Conservation (phyloP, 2,888 invertebrate species). For the Prosopocoilus inquinatus region DNA sequence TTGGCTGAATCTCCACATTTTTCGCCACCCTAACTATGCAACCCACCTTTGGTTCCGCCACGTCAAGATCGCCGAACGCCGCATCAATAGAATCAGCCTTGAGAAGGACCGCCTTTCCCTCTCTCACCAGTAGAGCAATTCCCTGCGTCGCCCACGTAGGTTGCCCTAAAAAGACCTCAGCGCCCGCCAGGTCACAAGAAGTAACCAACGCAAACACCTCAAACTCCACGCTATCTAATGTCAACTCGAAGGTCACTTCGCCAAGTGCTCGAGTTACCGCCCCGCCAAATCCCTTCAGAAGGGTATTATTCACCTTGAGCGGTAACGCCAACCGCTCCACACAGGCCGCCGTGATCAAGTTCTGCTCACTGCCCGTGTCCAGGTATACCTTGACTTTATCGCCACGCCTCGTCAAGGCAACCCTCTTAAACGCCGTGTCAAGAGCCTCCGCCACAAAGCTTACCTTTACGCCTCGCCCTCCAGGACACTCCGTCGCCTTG, state of each 20-base stretch:
- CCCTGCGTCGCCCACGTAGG: conserved; percentile 4
- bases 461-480: neutral
- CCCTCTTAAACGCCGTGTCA: conserved; percentile 1
- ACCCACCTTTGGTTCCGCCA: conserved; percentile 1
- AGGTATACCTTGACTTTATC: conserved; percentile 5
- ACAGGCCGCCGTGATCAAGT: conserved; percentile 6
- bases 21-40: neutral
- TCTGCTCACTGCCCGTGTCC: conserved; percentile 10
- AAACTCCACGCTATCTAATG: conserved; percentile 1
- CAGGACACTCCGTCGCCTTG: neutral
- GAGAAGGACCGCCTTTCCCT: conserved; percentile 15
- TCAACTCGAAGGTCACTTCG: neutral
- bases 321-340: conserved; percentile 4
- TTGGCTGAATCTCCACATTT: neutral
- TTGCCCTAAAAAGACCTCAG: conserved; percentile 10
- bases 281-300: conserved; percentile 12
- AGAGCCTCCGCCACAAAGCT: neutral
- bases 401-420: neutral
- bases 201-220: conserved; percentile 9
- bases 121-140: conserved; percentile 2
- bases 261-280: conserved; percentile 2
- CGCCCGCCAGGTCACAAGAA: conserved; percentile 1
- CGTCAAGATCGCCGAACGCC: conserved; percentile 1
- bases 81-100: conserved; percentile 1
- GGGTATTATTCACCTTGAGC: neutral